A percentile compares a stretch with the other conserved stretches of the same genome.
These are phyloP conservation scores for Holotrichia oblita DNA, from an alignment of 1,140 invertebrate species.

Conservation along the genomic window DNA sequence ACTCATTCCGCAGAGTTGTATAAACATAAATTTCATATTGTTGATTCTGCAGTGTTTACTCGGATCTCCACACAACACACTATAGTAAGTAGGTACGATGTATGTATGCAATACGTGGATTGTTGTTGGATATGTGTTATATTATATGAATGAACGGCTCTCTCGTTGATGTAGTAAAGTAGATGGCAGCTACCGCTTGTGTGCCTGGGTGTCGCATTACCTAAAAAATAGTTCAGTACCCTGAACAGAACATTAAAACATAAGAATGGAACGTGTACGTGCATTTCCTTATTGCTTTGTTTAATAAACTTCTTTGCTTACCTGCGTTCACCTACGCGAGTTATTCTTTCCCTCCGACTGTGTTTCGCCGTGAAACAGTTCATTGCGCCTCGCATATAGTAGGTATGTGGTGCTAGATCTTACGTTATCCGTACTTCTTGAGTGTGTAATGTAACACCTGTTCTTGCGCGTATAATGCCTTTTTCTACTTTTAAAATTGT, in stretches of 20 bases:
- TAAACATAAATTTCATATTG: no score
- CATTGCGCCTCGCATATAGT: neutral
- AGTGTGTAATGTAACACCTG: no score
- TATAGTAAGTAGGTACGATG: no score
- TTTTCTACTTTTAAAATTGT: no score
- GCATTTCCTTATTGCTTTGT: slow-evolving; percentile 38
- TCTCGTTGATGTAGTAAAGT: slow-evolving; percentile 23
- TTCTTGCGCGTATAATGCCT: no score
- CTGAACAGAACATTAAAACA: slow-evolving; percentile 36
- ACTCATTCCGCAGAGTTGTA: no score
- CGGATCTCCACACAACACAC: no score
- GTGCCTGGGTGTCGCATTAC: neutral
- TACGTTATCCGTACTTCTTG: no score
- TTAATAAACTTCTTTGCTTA: slow-evolving; percentile 37
- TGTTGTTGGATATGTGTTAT: no score
- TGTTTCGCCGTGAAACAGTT: neutral
- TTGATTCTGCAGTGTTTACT: no score
- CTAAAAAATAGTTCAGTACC: slow-evolving; percentile 38
- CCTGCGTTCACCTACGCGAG: slow-evolving; percentile 1
- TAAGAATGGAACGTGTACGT: slow-evolving; percentile 35
- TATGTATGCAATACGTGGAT: no score
- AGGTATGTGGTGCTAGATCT: neutral
- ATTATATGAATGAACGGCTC: neutral
- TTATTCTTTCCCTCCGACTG: neutral
- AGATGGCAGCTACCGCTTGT: neutral